Evolutionary conservation across 2,797 vertebrate genomes (phyloP), one percentile per base, ranked within the genome.

Genomic region (Alcedo atthis): DNA sequence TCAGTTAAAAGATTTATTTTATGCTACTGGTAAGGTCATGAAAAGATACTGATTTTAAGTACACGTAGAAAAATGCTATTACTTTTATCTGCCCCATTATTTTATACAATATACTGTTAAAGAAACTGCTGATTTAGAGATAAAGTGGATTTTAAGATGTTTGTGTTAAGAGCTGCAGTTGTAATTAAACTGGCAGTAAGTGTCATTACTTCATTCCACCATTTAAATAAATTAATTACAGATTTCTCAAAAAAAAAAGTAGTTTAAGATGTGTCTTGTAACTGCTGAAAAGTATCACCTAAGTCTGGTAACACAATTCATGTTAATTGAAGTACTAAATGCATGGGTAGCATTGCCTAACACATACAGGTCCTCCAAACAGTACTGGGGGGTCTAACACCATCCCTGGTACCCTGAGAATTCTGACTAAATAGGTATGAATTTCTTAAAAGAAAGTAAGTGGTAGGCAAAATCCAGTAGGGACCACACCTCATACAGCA

Each of bases 231-330:
- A 35, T 54, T 55, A 78, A 81, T 81, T n/a, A 49, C 8, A 35
- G 5, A 22, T 46, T 69, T 42, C 51, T 82, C 15, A 67, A 80
- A 73, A 9, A 68, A 62, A 87, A 48, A 40, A 40, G 32, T 0
- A 67, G 10, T 54, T 78, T 58, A 49, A 73, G 30, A 80, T 24
- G 32, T 74, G 30, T 35, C 8, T n/a, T 55, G n/a, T 58, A 77
- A 80, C 35, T 92, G 35, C 35, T 77, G 59, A 85, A 59, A 95
- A 76, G 58, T 74, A 63, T 16, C 55, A 69, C 15, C 42, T 55
- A 67, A 48, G 74, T 21, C 8, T 57, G 70, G 3, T 15, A 94
- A 75, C 33, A 33, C 14, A 46, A 15, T 48, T 35, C 46, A 61
- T 7, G 1, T 40, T 25, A 64, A 48, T 70, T 33, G 22, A 35